Conservation (phyloP, 2,797 vertebrate genomes). For the Stomatorhinus walkeri region DNA sequence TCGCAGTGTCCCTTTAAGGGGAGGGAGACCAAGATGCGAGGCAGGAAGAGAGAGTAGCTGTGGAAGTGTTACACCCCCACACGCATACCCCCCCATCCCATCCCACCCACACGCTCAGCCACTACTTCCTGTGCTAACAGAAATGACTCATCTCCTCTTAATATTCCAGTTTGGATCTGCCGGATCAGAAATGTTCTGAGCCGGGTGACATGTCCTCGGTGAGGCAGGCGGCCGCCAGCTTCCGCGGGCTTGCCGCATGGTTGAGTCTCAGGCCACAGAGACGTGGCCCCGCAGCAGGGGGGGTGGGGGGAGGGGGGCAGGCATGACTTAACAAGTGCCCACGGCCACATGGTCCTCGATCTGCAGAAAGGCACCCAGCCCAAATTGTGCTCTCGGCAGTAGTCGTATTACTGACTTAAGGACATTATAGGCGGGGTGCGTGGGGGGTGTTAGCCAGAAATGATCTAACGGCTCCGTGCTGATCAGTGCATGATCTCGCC, state of each 20-base stretch:
- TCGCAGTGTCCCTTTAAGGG: slow-evolving; percentile 13
- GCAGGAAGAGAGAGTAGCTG: slow-evolving; percentile 16
- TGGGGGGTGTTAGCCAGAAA: background rate
- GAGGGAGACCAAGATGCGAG: background rate
- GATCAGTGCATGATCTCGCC: background rate
- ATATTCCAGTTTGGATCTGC: slow-evolving; percentile 44
- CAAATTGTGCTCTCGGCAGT: background rate
- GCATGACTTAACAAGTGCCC: slow-evolving; percentile 10
- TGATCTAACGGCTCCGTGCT: background rate
- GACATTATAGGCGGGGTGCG: background rate
- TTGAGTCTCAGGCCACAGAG: background rate
- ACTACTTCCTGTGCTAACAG: slow-evolving; percentile 58
- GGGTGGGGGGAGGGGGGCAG: slow-evolving; percentile 2
- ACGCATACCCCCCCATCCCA: slow-evolving; percentile 37
- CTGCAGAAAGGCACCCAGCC: background rate
- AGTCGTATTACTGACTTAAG: background rate
- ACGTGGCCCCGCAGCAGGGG: background rate
- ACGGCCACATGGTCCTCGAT: slow-evolving; percentile 13
- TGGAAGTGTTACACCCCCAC: slow-evolving; percentile 28
- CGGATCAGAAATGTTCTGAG: slow-evolving; percentile 19
- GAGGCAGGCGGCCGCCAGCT: slow-evolving; percentile 1
- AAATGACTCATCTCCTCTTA: slow-evolving; percentile 64
- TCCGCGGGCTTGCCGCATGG: background rate
- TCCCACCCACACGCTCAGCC: slow-evolving; percentile 25
- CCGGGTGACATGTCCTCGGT: background rate